phyloP scores from a whole-genome alignment of 2,888 invertebrate genomes.

The Ennomos fuscantarius region DNA sequence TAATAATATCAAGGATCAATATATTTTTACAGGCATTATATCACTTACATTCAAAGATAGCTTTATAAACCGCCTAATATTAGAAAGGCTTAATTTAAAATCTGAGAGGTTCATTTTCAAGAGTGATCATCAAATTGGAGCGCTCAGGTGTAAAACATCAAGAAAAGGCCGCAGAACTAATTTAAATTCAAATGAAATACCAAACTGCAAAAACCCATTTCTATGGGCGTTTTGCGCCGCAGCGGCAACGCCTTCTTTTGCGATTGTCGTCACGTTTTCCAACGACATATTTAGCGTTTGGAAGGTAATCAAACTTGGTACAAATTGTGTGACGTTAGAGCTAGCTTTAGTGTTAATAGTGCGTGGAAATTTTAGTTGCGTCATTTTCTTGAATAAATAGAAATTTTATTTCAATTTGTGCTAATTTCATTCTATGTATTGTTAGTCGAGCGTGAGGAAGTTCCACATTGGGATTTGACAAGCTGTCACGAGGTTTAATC shows the following conservation, averaged over 20 bases:
- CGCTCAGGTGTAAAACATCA: slow-evolving; percentile 41
- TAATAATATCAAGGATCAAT: too few relatives aligned
- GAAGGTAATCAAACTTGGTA: neutral
- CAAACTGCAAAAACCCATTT: slow-evolving; percentile 27
- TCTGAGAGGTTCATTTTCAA: slow-evolving; percentile 19
- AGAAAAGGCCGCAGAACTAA: slow-evolving; percentile 44
- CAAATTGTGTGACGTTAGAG: neutral
- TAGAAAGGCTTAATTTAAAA: slow-evolving; percentile 32
- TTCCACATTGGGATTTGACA: slow-evolving; percentile 20
- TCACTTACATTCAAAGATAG: slow-evolving; percentile 7
- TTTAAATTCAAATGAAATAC: slow-evolving; percentile 52
- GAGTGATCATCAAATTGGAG: slow-evolving; percentile 29
- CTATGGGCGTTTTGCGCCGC: neutral
- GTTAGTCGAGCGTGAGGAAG: neutral
- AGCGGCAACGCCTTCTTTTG: neutral
- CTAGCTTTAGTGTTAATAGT: neutral
- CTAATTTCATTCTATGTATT: too few relatives aligned
- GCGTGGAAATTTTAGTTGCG: too few relatives aligned
- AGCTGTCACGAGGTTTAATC: slow-evolving; percentile 35
- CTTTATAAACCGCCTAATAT: slow-evolving; percentile 30
- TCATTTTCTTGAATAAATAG: too few relatives aligned
- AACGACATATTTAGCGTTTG: slow-evolving; percentile 2
- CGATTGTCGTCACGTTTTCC: slow-evolving; percentile 1
- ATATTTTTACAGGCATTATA: too few relatives aligned
- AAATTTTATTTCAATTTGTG: too few relatives aligned